Evolutionary conservation across 2,888 invertebrate species (phyloP).

Genomic region (Protodeltote pygarga): DNA sequence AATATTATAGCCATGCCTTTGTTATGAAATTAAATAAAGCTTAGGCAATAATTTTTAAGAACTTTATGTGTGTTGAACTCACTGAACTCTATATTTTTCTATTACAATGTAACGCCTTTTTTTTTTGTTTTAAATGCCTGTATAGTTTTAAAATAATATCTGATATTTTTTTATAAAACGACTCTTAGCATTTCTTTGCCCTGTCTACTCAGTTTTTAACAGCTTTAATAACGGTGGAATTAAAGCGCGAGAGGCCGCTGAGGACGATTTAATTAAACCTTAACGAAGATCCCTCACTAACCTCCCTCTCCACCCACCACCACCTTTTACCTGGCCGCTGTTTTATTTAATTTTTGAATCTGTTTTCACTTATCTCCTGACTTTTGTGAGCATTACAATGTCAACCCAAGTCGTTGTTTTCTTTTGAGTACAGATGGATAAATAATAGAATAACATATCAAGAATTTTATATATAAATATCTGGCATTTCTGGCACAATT

Average conservation of each 20-base stretch:
- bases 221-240: conserved; percentile 88
- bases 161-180: conserved; percentile 4
- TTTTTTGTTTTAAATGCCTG: no score
- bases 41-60: no score
- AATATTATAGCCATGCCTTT: no score
- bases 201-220: conserved; percentile 82
- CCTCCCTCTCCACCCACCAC: conserved; percentile 50
- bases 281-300: conserved; percentile 77
- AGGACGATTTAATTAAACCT: conserved; percentile 87
- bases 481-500: no score
- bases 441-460: no score
- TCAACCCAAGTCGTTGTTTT: conserved; percentile 8
- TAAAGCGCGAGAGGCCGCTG: conserved; percentile 85
- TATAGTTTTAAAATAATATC: no score
- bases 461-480: no score
- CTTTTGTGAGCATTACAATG: conserved; percentile 37
- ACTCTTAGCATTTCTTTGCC: conserved; percentile 54
- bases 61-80: no score
- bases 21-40: no score
- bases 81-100: no score
- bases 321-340: conserved; percentile 75
- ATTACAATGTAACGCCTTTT: no score
- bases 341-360: conserved; percentile 78
- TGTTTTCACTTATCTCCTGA: conserved; percentile 53
- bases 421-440: no score